Percentiles rank a stretch among this genome's conserved stretches.
These are phyloP conservation scores for Polyploca ridens DNA, from an alignment of 2,888 invertebrate species.

Conservation along the genomic window DNA sequence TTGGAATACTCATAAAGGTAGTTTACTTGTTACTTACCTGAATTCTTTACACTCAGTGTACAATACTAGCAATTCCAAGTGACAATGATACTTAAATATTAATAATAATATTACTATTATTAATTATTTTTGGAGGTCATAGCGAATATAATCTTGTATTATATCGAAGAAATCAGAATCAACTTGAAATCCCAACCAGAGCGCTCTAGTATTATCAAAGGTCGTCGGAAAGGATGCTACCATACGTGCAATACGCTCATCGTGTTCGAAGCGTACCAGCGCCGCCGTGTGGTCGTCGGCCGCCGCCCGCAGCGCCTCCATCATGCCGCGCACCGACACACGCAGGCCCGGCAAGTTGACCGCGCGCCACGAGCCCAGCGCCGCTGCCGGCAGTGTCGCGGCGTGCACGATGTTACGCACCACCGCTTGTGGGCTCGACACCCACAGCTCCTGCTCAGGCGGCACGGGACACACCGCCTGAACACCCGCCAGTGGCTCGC, in stretches of 20 bases:
- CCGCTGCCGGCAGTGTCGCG: slow-evolving; percentile 44
- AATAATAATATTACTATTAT: too few relatives aligned
- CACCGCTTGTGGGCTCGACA: slow-evolving; percentile 61
- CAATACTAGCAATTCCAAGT: too few relatives aligned
- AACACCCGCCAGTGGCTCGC: slow-evolving; percentile 65
- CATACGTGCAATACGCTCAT: slow-evolving; percentile 55
- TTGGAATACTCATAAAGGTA: too few relatives aligned
- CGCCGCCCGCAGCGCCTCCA: slow-evolving; percentile 53
- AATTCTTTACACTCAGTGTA: too few relatives aligned
- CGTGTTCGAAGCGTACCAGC: slow-evolving; percentile 51
- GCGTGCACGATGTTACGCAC: slow-evolving; percentile 62
- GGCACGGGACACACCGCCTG: slow-evolving; percentile 58
- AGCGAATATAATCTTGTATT: slow-evolving; percentile 54
- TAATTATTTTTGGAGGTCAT: slow-evolving; percentile 25
- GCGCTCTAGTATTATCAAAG: slow-evolving; percentile 60
- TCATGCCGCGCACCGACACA: slow-evolving; percentile 58
- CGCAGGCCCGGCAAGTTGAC: slow-evolving; percentile 66
- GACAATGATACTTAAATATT: too few relatives aligned
- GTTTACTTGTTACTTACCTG: too few relatives aligned
- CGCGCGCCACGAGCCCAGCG: slow-evolving; percentile 55
- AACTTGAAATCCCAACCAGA: slow-evolving; percentile 60
- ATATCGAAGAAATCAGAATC: slow-evolving; percentile 61
- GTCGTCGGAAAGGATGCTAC: slow-evolving; percentile 60
- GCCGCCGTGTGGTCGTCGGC: slow-evolving; percentile 57
- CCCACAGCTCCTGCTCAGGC: slow-evolving; percentile 57